Conservation (phyloP, 2,888 invertebrate genomes). For the Epinotia demarniana region DNA sequence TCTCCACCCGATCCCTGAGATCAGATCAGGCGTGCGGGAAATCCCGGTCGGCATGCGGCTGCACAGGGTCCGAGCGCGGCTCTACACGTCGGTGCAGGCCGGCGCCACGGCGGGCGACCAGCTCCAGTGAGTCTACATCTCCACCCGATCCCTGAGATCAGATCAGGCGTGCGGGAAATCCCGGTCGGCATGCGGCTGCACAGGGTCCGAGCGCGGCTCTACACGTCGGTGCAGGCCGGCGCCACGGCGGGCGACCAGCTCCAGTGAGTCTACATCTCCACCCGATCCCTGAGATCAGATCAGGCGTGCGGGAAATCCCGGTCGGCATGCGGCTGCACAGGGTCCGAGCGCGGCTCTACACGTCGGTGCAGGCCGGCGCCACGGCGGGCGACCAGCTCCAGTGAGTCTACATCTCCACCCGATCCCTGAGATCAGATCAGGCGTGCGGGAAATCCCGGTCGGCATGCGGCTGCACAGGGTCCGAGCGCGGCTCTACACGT, state of each 20-base stretch:
- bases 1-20: constrained; percentile 52
- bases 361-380: too few species aligned
- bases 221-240: constrained; percentile 78
- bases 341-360: too few species aligned
- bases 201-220: constrained; percentile 72
- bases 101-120: constrained; percentile 73
- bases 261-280: constrained; percentile 41
- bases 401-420: too few species aligned
- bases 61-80: constrained; percentile 72
- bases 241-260: constrained; percentile 72
- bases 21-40: constrained; percentile 66
- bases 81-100: constrained; percentile 78
- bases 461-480: too few species aligned
- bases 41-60: constrained; percentile 76
- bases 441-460: too few species aligned
- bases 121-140: constrained; percentile 48
- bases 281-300: background rate
- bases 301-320: too few species aligned
- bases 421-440: too few species aligned
- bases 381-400: too few species aligned
- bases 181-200: constrained; percentile 77
- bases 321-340: too few species aligned
- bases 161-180: constrained; percentile 68
- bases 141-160: constrained; percentile 55
- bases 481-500: too few species aligned